Conservation (phyloP, 2,797 vertebrate genomes). For the Nyctibius grandis region DNA sequence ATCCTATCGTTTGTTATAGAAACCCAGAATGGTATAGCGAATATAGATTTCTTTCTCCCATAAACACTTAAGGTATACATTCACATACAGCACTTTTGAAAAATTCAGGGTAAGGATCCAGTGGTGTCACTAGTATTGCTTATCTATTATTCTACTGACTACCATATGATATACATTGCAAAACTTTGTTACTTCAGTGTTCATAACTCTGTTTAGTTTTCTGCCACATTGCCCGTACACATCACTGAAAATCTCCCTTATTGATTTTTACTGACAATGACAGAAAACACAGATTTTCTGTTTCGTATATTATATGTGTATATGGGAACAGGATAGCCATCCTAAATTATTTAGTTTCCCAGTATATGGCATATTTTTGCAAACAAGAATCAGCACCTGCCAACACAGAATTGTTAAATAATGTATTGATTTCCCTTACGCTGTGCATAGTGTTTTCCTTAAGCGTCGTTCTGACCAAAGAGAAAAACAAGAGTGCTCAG, state of each 20-base stretch:
- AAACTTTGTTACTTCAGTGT: not conserved
- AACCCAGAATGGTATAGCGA: not conserved
- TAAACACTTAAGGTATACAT: not conserved
- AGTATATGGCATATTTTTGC: not conserved
- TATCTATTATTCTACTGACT: not conserved
- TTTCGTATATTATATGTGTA: not conserved
- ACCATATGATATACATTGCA: not conserved
- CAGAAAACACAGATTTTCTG: not conserved
- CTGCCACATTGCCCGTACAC: not conserved
- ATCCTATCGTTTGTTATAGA: not conserved
- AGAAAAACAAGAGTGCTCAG: not conserved
- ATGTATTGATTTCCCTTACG: conserved; percentile 9
- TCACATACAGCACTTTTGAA: not conserved
- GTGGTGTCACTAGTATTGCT: not conserved
- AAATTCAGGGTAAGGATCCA: not conserved
- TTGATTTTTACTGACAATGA: conserved; percentile 5
- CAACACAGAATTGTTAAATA: conserved; percentile 29
- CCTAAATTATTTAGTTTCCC: conserved; percentile 25
- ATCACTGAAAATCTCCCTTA: not conserved
- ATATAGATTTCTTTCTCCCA: not conserved
- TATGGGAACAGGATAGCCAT: not conserved
- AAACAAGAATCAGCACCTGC: not conserved
- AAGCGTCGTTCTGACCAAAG: not conserved
- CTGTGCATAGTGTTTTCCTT: not conserved
- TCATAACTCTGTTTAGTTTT: not conserved